These are phyloP conservation scores for Eurytoma californica DNA, from an alignment of 2,888 invertebrate genomes.

Conservation along the genomic window DNA sequence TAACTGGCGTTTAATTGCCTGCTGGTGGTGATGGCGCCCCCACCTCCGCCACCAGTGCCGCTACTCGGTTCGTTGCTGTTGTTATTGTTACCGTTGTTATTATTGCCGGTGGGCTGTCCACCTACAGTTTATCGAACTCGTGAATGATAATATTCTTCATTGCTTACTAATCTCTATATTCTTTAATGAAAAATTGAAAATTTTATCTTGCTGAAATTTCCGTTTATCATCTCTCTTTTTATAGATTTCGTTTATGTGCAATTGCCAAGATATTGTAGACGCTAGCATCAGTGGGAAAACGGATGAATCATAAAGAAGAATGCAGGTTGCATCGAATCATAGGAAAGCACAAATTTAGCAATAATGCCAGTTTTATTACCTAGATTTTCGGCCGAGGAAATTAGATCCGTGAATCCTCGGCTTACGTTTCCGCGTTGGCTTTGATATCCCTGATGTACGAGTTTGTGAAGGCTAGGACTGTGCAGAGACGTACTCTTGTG, in stretches of 20 bases:
- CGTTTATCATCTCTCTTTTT: no score
- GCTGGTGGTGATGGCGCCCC: slow-evolving; percentile 60
- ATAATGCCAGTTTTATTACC: slow-evolving; percentile 75
- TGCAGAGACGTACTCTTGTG: slow-evolving; percentile 88
- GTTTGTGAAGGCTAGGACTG: slow-evolving; percentile 82
- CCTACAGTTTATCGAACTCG: slow-evolving; percentile 45
- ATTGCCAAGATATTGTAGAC: no score
- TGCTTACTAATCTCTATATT: no score
- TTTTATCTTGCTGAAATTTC: no score
- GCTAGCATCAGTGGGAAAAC: no score
- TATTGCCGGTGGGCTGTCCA: slow-evolving; percentile 61
- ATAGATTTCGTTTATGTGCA: no score
- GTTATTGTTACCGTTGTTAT: slow-evolving; percentile 62
- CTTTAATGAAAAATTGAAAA: no score
- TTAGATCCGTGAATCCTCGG: slow-evolving; percentile 82
- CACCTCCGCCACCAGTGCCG: slow-evolving; percentile 11
- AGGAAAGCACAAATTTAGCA: no score
- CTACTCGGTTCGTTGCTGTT: slow-evolving; percentile 51
- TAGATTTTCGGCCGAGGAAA: slow-evolving; percentile 85
- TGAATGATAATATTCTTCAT: no score
- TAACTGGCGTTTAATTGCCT: slow-evolving; percentile 83
- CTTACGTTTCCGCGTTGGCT: slow-evolving; percentile 70
- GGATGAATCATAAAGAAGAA: no score
- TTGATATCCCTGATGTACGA: slow-evolving; percentile 75
- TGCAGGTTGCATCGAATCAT: no score